phyloP scores from a whole-genome alignment of 1,140 invertebrate species.

The Drosophila sproati region DNA sequence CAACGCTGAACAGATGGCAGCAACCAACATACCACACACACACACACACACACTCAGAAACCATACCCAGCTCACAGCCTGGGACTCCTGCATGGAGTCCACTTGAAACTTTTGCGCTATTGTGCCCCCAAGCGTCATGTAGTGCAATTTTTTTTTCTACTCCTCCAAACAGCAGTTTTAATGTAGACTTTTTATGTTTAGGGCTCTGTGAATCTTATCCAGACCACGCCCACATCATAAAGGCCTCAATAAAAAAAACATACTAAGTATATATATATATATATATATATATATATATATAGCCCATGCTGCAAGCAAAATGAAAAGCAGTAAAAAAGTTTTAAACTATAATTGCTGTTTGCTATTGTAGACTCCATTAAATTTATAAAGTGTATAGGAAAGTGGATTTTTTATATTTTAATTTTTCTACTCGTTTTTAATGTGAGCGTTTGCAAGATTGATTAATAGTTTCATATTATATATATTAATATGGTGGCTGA shows the following conservation, averaged over 20 bases:
- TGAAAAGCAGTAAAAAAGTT: conserved; percentile 65
- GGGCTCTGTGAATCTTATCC: conserved; percentile 65
- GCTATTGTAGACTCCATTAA: conserved; percentile 66
- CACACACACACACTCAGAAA: conserved; percentile 1
- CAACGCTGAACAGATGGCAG: conserved; percentile 77
- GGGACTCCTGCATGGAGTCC: conserved; percentile 48
- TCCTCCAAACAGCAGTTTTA: conserved; percentile 48
- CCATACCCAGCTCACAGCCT: neutral
- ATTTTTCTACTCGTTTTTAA: conserved; percentile 31
- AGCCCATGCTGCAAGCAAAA: conserved; percentile 18
- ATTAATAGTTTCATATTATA: conserved; percentile 69
- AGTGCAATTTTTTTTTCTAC: conserved; percentile 32
- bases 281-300: conserved; percentile 4
- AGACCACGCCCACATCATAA: conserved; percentile 25
- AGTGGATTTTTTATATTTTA: conserved; percentile 20
- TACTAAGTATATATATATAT: conserved; percentile 3
- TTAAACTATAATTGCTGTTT: conserved; percentile 75
- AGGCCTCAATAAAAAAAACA: conserved; percentile 25
- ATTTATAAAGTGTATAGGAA: conserved; percentile 66
- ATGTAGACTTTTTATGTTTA: conserved; percentile 59
- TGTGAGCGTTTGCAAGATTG: conserved; percentile 57
- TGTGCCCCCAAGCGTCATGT: conserved; percentile 61
- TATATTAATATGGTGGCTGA: conserved; percentile 55
- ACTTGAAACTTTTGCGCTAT: conserved; percentile 80
- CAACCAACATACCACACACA: conserved; percentile 35